phyloP scores from a whole-genome alignment of 1,140 invertebrate species.

The Maconellicoccus hirsutus region DNA sequence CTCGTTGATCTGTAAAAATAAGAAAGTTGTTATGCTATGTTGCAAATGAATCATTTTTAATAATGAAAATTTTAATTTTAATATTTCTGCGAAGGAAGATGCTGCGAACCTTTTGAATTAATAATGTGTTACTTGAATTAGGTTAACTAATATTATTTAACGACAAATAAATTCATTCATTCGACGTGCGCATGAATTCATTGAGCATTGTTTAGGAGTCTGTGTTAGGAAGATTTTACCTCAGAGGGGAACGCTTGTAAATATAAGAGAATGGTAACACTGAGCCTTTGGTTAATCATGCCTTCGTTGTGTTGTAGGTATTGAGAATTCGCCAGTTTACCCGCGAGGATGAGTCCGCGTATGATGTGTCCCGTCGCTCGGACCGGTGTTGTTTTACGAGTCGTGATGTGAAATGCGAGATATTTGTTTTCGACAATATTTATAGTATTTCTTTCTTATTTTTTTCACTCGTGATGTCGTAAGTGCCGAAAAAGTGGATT shows the following conservation, averaged over 20 bases:
- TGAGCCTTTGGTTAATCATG: background rate
- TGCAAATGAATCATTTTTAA: no score
- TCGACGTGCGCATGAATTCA: background rate
- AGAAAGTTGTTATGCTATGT: no score
- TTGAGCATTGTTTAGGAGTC: background rate
- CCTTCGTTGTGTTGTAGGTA: background rate
- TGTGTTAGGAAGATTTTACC: background rate
- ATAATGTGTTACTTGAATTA: no score
- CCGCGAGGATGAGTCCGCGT: background rate
- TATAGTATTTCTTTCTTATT: background rate
- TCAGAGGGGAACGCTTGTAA: background rate
- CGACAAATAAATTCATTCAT: background rate
- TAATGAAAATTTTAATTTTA: no score
- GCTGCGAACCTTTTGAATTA: no score
- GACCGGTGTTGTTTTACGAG: background rate
- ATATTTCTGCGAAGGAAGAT: no score
- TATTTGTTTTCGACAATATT: background rate
- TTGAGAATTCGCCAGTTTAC: background rate
- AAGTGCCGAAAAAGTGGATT: no score
- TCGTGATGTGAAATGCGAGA: background rate
- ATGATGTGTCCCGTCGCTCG: background rate
- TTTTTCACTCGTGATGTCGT: no score
- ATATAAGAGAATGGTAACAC: background rate
- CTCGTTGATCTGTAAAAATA: no score
- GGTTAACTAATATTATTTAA: no score